phyloP scores from a whole-genome alignment of 2,797 vertebrate genomes.

The Mus spretus region DNA sequence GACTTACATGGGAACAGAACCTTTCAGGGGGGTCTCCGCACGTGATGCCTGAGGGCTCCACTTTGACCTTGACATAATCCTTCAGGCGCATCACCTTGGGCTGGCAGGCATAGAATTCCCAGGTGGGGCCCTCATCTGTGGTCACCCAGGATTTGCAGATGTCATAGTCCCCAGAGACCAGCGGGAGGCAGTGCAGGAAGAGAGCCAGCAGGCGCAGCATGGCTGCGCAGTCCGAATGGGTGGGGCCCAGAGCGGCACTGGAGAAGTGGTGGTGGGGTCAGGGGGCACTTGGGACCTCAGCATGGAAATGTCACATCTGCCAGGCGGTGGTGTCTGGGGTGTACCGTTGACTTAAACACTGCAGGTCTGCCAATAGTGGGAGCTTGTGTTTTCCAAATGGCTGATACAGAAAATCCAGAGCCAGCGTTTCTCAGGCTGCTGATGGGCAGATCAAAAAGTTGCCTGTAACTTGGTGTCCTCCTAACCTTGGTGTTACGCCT shows the following conservation, averaged over 20 bases:
- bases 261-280: conserved; percentile 89
- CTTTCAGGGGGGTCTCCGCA: conserved; percentile 97
- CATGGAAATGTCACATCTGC: conserved; percentile 91
- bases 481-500: conserved; percentile 74
- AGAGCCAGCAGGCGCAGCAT: conserved; percentile 93
- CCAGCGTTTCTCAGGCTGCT: conserved; percentile 78
- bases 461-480: conserved; percentile 82
- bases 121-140: conserved; percentile 96
- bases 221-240: conserved; percentile 86
- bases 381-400: conserved; percentile 56
- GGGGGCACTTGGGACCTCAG: conserved; percentile 86
- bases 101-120: conserved; percentile 99
- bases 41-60: conserved; percentile 96
- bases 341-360: background rate
- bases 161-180: conserved; percentile 95
- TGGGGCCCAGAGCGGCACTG: conserved; percentile 82
- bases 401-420: conserved; percentile 78
- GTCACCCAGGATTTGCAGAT: conserved; percentile 99
- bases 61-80: conserved; percentile 95
- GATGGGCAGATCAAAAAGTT: conserved; percentile 84
- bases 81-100: conserved; percentile 95
- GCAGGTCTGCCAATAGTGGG: conserved; percentile 59
- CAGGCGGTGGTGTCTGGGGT: conserved; percentile 56
- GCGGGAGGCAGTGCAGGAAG: conserved; percentile 92
- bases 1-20: conserved; percentile 99